These are phyloP conservation scores for Caracal caracal DNA, from an alignment of 2,113 vertebrate genomes.

Conservation along the genomic window DNA sequence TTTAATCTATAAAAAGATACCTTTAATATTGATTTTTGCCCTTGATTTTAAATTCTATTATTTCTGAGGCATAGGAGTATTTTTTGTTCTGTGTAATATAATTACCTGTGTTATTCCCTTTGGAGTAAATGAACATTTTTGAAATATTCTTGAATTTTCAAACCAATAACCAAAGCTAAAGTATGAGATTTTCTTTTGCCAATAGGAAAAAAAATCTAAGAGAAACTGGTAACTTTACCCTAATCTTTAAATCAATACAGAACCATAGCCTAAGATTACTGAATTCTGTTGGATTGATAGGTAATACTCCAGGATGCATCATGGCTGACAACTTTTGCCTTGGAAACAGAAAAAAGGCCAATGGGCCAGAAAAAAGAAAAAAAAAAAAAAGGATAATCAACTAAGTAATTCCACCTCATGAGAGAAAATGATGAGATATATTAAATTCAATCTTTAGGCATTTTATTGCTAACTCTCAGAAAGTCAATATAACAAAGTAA, in stretches of 20 bases:
- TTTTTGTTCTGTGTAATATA: background rate
- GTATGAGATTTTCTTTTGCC: background rate
- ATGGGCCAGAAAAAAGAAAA: slow-evolving; percentile 22
- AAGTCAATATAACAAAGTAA: slow-evolving; percentile 47
- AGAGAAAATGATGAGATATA: slow-evolving; percentile 53
- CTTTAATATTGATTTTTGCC: background rate
- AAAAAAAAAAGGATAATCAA: background rate
- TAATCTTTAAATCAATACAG: slow-evolving; percentile 50
- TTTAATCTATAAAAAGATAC: background rate
- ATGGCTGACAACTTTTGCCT: background rate
- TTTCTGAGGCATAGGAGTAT: background rate
- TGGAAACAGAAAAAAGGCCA: background rate
- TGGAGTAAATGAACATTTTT: background rate
- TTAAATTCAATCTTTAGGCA: slow-evolving; percentile 34
- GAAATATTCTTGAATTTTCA: slow-evolving; percentile 48
- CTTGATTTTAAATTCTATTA: background rate
- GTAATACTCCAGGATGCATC: background rate
- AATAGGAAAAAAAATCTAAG: slow-evolving; percentile 18
- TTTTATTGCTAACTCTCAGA: background rate
- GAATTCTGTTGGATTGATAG: slow-evolving; percentile 37
- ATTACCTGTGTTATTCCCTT: background rate
- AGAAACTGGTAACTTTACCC: slow-evolving; percentile 6
- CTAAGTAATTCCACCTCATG: slow-evolving; percentile 36
- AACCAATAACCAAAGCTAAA: background rate
- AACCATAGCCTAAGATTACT: slow-evolving; percentile 16